These are phyloP conservation scores for Trichoplusia ni DNA, from an alignment of 1,140 invertebrate genomes.

Conservation along the genomic window DNA sequence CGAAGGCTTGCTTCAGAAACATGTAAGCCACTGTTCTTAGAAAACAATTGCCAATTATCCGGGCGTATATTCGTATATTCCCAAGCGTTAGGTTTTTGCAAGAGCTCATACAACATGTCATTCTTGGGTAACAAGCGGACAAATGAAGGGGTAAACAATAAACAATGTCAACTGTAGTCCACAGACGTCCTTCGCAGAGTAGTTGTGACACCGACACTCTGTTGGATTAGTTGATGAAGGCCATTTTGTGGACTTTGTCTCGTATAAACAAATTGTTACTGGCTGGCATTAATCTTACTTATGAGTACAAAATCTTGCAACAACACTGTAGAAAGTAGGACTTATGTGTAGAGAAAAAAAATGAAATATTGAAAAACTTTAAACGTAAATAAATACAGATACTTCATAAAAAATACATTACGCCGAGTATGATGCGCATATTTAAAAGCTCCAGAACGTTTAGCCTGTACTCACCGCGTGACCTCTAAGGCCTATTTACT, in stretches of 20 bases:
- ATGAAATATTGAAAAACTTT: too few species aligned
- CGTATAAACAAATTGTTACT: neutral
- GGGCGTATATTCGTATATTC: slow-evolving; percentile 44
- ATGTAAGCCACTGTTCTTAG: slow-evolving; percentile 27
- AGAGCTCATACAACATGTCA: slow-evolving; percentile 38
- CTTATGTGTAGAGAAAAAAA: too few species aligned
- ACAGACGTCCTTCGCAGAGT: slow-evolving; percentile 32
- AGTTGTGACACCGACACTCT: slow-evolving; percentile 20
- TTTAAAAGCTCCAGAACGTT: slow-evolving; percentile 4
- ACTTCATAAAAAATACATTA: too few species aligned
- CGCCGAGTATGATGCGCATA: too few species aligned
- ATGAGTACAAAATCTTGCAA: too few species aligned
- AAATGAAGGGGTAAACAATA: slow-evolving; percentile 47
- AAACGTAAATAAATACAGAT: too few species aligned
- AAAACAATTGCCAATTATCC: slow-evolving; percentile 50
- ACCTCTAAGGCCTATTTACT: slow-evolving; percentile 29
- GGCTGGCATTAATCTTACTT: too few species aligned
- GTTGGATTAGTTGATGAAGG: slow-evolving; percentile 4
- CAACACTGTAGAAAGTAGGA: neutral
- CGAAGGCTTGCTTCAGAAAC: slow-evolving; percentile 23
- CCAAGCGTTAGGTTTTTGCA: slow-evolving; percentile 50
- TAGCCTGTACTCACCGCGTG: neutral
- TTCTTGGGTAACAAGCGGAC: slow-evolving; percentile 40
- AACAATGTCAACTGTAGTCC: slow-evolving; percentile 49
- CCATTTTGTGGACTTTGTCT: neutral